These are phyloP conservation scores for Protonemura montana DNA, from an alignment of 2,888 invertebrate species.

Conservation along the genomic window DNA sequence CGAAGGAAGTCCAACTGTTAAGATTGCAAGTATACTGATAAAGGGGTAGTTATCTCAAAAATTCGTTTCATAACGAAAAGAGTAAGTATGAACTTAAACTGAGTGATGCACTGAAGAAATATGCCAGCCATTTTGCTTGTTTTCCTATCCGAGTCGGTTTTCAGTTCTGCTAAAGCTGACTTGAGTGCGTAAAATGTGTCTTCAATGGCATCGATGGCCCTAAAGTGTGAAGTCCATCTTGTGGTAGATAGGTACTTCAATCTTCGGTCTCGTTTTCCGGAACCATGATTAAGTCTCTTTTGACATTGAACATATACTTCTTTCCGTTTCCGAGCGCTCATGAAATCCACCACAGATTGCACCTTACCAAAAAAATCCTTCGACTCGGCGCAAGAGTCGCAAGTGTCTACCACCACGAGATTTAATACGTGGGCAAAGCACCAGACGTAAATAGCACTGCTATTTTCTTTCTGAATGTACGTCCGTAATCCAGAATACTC, in stretches of 20 bases:
- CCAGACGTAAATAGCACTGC: not conserved
- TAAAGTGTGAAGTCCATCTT: not conserved
- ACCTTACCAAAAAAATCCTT: not conserved
- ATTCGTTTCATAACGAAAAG: not conserved
- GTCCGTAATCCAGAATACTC: slow-evolving; percentile 8
- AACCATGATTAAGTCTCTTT: not conserved
- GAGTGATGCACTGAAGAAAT: not conserved
- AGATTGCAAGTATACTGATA: not conserved
- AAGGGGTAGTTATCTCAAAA: not conserved
- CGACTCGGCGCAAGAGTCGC: not conserved
- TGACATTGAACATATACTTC: not conserved
- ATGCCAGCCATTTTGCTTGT: not conserved
- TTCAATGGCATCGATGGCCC: no score
- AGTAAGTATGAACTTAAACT: not conserved
- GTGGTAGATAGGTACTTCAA: slow-evolving; percentile 18
- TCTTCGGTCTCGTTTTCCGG: not conserved
- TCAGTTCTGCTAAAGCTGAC: not conserved
- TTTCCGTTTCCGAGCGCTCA: slow-evolving; percentile 3
- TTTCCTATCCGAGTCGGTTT: not conserved
- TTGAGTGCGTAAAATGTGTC: not conserved
- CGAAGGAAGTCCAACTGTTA: not conserved
- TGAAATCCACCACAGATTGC: not conserved
- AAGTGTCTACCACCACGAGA: slow-evolving; percentile 7
- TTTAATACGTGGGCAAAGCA: slow-evolving; percentile 28
- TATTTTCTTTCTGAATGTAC: not conserved